Evolutionary conservation across 2,888 invertebrate genomes (phyloP).

Genomic region (Drosophila infuscata): DNA sequence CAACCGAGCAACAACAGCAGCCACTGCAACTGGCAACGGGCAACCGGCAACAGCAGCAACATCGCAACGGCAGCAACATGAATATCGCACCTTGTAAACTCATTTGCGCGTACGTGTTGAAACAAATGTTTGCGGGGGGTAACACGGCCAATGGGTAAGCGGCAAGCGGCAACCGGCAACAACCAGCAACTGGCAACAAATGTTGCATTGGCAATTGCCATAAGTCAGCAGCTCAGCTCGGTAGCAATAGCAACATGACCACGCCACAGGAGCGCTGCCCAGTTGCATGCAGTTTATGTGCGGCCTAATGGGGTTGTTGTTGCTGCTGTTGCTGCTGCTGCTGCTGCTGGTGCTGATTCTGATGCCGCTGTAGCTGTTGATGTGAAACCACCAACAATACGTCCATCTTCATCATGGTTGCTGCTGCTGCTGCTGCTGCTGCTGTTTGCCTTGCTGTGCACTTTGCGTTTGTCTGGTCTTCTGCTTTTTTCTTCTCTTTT

Average conservation of each 20-base stretch:
- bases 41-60: slow-evolving; percentile 55
- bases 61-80: slow-evolving; percentile 66
- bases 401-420: slow-evolving; percentile 81
- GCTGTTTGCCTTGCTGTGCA: slow-evolving; percentile 71
- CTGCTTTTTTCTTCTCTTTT: slow-evolving; percentile 52
- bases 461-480: slow-evolving; percentile 72
- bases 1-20: slow-evolving; percentile 51
- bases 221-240: slow-evolving; percentile 74
- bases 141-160: slow-evolving; percentile 44
- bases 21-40: slow-evolving; percentile 33
- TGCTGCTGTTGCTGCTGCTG: slow-evolving; percentile 36
- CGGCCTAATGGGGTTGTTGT: slow-evolving; percentile 76
- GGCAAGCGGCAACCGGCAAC: slow-evolving; percentile 34
- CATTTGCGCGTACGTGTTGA: slow-evolving; percentile 85
- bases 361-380: slow-evolving; percentile 46
- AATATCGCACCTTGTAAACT: slow-evolving; percentile 84
- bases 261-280: slow-evolving; percentile 75
- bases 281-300: slow-evolving; percentile 76
- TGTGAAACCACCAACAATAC: slow-evolving; percentile 82
- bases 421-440: slow-evolving; percentile 60
- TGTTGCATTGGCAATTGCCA: slow-evolving; percentile 81
- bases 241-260: slow-evolving; percentile 75
- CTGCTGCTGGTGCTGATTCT: slow-evolving; percentile 31
- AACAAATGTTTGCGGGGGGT: slow-evolving; percentile 84
- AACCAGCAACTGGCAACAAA: slow-evolving; percentile 68